Evolutionary conservation across 1,140 invertebrate species (phyloP).

Genomic region (Bombus fervidus): DNA sequence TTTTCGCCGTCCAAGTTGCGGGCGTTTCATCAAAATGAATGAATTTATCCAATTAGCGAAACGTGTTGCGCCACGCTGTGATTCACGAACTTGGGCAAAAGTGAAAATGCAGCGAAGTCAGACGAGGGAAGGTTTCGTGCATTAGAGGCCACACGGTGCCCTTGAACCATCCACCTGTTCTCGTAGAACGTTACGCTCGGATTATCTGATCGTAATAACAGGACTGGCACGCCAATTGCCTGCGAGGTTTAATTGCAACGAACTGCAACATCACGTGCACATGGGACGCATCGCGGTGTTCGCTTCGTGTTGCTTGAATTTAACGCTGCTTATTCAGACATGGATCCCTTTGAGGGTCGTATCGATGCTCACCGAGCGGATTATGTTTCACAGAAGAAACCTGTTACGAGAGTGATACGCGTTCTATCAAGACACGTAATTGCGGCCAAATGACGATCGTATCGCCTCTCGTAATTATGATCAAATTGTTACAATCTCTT

Average conservation of each 20-base stretch:
- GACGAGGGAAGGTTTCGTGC: slow-evolving; percentile 10
- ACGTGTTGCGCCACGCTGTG: not conserved
- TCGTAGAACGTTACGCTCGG: slow-evolving; percentile 52
- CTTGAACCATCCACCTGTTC: slow-evolving; percentile 67
- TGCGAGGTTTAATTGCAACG: slow-evolving; percentile 59
- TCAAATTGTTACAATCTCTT: slow-evolving; percentile 3
- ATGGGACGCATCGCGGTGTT: not conserved
- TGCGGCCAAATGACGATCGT: slow-evolving; percentile 21
- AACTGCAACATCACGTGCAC: slow-evolving; percentile 48
- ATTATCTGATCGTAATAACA: slow-evolving; percentile 68
- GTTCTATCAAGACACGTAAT: slow-evolving; percentile 2
- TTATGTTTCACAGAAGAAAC: slow-evolving; percentile 14
- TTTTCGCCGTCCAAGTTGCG: not conserved
- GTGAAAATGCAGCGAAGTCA: slow-evolving; percentile 38
- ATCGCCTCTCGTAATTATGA: not conserved
- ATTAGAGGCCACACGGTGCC: slow-evolving; percentile 36
- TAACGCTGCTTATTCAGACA: slow-evolving; percentile 28
- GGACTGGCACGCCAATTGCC: slow-evolving; percentile 57
- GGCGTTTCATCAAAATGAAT: not conserved
- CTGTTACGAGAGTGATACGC: slow-evolving; percentile 12
- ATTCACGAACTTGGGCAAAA: slow-evolving; percentile 7
- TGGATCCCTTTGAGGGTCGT: not conserved
- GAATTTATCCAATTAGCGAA: not conserved
- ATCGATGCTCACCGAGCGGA: slow-evolving; percentile 6
- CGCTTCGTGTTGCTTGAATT: slow-evolving; percentile 30